Base-by-base conservation (phyloP, 2,113 vertebrate species). In the Lynx canadensis region DNA sequence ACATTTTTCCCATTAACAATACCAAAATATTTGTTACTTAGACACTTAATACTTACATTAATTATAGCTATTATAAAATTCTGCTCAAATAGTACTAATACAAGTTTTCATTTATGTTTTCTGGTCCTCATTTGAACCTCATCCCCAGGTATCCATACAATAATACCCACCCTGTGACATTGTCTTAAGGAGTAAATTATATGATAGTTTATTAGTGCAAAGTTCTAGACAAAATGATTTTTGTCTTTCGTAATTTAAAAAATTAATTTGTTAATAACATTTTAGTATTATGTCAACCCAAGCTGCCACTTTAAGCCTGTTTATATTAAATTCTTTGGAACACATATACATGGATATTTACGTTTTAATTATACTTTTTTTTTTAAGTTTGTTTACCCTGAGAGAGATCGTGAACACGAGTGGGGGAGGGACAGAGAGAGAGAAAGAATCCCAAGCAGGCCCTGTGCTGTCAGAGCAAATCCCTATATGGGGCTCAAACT, bases 281-380 rank as follows among this genome's bases (percentile, higher is more conserved):
- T 94, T 97, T 91, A 88, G 91, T 55, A 15, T 25, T 84, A 3
- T 29, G 45, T 91, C 14, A 80, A 38, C 12, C 25, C 6, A 36
- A 94, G 4, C 5, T 76, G 23, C 6, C 63, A 89, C 18, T 69
- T 38, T 65, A 38, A 89, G 38, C 8, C 27, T 55, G 13, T 91
- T 89, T 83, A 85, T 81, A 81, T 66, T 68, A 94, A 82, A n/a
- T 79, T 68, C 38, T 78, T 57, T 95, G 36, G 57, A 60, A 91
- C 21, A 79, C 12, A 55, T 48, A 78, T 66, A 80, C 1, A 5
- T 63, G 7, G 18, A 65, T 87, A 25, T 89, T 69, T 90, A 83
- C 18, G 1, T 11, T 65, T 71, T 73, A 85, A 38, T 89, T 71
- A 60, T 27, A 3, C 15, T 25, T 38, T 27, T 88, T 41, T 88